These are phyloP conservation scores for Rhinoptilus africanus DNA, from an alignment of 2,113 vertebrate genomes.

Conservation along the genomic window DNA sequence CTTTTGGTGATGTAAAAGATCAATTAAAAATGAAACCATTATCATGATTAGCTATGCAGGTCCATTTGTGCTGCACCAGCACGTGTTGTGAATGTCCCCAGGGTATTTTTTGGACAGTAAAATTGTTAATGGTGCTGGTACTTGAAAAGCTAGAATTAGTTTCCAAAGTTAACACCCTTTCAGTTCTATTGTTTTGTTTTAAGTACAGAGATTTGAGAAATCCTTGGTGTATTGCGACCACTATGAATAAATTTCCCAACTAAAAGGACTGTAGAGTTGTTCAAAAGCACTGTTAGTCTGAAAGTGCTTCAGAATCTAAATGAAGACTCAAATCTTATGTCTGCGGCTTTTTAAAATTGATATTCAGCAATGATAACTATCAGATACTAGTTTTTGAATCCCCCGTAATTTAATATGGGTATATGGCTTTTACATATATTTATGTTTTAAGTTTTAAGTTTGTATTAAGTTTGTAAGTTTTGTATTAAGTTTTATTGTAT, in stretches of 20 bases:
- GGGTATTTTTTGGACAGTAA: background rate
- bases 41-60: background rate
- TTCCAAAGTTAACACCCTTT: background rate
- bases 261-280: background rate
- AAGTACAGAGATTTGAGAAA: background rate
- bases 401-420: background rate
- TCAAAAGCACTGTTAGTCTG: background rate
- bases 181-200: background rate
- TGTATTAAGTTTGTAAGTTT: no score
- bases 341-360: background rate
- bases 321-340: background rate
- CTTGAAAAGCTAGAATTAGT: background rate
- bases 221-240: background rate
- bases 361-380: background rate
- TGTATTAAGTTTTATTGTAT: background rate
- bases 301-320: background rate
- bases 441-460: no score
- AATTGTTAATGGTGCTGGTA: background rate
- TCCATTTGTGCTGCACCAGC: background rate
- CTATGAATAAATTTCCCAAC: background rate
- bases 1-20: background rate
- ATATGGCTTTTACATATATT: background rate
- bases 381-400: background rate
- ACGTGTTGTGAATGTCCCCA: background rate
- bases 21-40: background rate